Evolutionary conservation across 2,888 invertebrate genomes (phyloP).

Genomic region (Lycophotia porphyrea): DNA sequence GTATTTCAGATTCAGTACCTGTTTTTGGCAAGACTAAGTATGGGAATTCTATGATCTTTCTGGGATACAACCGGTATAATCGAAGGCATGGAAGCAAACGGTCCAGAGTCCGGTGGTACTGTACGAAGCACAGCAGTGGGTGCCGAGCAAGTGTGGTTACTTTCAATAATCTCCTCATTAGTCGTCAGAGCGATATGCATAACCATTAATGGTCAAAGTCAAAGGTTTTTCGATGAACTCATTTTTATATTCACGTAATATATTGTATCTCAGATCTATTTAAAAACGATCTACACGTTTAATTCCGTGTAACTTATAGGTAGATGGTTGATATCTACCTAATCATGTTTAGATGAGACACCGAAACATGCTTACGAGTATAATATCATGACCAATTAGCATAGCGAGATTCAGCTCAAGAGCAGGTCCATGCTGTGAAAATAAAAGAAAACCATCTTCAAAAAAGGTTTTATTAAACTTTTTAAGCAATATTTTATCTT

Average conservation of each 20-base stretch:
- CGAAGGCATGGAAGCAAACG: no score
- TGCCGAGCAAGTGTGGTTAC: slow-evolving; percentile 10
- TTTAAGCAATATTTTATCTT: no score
- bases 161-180: slow-evolving; percentile 6
- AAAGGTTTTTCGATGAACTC: neutral
- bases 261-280: neutral
- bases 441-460: no score
- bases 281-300: neutral
- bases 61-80: no score
- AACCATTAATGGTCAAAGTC: neutral
- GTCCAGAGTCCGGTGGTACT: no score
- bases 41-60: no score
- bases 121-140: no score
- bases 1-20: slow-evolving; percentile 16
- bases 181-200: neutral
- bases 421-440: neutral
- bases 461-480: no score
- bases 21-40: neutral
- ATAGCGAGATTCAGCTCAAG: neutral
- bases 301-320: neutral
- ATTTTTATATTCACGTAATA: neutral
- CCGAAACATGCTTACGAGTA: neutral
- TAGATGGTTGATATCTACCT: neutral
- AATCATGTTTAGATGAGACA: neutral
- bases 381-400: neutral